These are phyloP conservation scores for Xenopus tropicalis DNA, from an alignment of 2,113 vertebrate genomes.

Conservation along the genomic window DNA sequence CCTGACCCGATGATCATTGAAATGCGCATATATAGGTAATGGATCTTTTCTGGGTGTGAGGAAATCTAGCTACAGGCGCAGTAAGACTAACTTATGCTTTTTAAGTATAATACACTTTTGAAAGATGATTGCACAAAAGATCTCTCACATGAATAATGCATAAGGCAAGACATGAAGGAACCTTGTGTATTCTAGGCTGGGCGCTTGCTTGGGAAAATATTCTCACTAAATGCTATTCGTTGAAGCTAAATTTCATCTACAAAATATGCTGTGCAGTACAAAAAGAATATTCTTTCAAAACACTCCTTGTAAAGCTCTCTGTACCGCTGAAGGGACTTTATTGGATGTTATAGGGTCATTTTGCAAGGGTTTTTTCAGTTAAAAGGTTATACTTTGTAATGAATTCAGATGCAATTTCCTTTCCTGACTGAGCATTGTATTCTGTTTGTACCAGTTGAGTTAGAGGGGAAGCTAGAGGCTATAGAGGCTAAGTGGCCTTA, in stretches of 20 bases:
- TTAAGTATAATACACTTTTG: background rate
- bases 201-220: background rate
- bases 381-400: no score
- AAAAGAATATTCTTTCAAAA: background rate
- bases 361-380: no score
- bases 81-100: background rate
- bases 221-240: background rate
- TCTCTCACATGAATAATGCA: conserved; percentile 10
- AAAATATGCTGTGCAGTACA: background rate
- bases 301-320: no score
- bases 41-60: background rate
- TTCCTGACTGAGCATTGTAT: no score
- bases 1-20: background rate
- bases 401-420: no score
- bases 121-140: background rate
- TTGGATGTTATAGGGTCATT: background rate
- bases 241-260: background rate
- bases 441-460: no score
- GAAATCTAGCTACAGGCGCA: conserved; percentile 12
- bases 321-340: background rate
- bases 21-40: conserved; percentile 5
- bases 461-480: no score
- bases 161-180: background rate
- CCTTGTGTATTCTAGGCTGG: background rate
- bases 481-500: no score